These are phyloP conservation scores for Elegia similella DNA, from an alignment of 2,888 invertebrate genomes.

Conservation along the genomic window DNA sequence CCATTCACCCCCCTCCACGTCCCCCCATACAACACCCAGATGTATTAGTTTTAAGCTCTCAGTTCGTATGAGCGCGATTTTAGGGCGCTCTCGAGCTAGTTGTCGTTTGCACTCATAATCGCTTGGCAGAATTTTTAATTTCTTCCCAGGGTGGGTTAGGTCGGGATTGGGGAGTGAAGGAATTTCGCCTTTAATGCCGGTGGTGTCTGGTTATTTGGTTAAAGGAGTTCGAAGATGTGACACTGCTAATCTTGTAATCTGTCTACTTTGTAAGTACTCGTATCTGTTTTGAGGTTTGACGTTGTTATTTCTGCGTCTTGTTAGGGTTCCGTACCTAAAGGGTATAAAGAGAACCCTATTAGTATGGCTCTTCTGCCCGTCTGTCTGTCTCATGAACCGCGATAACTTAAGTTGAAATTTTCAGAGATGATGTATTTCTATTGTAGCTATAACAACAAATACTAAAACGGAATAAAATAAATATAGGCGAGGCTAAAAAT, in stretches of 20 bases:
- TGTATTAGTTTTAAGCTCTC: constrained; percentile 79
- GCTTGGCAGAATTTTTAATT: constrained; percentile 46
- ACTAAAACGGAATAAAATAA: no score
- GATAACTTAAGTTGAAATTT: no score
- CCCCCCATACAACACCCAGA: constrained; percentile 61
- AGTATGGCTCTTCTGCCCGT: no score
- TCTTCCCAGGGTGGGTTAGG: constrained; percentile 23
- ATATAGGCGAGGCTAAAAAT: no score
- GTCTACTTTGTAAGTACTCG: background rate
- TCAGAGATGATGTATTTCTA: no score
- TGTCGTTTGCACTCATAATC: constrained; percentile 59
- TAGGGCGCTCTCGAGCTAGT: constrained; percentile 60
- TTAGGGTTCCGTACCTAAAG: no score
- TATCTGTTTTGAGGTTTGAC: background rate
- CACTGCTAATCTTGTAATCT: constrained; percentile 10
- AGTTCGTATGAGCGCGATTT: constrained; percentile 68
- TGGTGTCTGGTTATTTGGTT: constrained; percentile 23
- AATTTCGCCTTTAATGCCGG: constrained; percentile 24
- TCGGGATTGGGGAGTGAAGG: constrained; percentile 21
- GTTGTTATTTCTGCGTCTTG: no score
- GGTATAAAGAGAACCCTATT: no score
- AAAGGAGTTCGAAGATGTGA: constrained; percentile 13
- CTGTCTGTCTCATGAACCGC: no score
- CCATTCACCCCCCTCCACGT: constrained; percentile 28
- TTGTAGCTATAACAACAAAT: no score